These are phyloP conservation scores for Plodia interpunctella DNA, from an alignment of 1,140 invertebrate species.

Conservation along the genomic window DNA sequence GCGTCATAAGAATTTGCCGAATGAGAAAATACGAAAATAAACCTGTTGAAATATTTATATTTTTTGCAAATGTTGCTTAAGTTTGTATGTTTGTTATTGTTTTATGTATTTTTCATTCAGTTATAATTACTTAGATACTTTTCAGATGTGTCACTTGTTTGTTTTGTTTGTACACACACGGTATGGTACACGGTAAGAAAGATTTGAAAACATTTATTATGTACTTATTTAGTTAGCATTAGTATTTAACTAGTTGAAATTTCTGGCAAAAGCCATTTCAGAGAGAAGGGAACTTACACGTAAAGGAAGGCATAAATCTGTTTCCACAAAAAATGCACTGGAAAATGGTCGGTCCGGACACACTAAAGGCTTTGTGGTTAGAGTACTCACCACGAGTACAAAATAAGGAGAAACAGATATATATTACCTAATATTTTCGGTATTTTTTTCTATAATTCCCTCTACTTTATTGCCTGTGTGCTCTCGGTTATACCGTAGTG, in stretches of 20 bases:
- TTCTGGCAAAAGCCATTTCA: neutral
- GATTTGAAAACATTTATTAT: neutral
- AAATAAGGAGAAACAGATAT: slow-evolving; percentile 22
- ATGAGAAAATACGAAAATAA: neutral
- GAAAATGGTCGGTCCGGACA: neutral
- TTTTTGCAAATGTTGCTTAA: neutral
- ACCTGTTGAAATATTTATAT: neutral
- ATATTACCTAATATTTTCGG: neutral
- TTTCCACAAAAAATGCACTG: slow-evolving; percentile 32
- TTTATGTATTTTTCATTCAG: neutral
- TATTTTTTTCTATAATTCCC: no score
- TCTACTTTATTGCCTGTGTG: no score
- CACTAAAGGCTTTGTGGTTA: slow-evolving; percentile 18
- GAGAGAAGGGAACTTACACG: slow-evolving; percentile 12
- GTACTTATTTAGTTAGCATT: neutral
- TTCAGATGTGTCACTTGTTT: no score
- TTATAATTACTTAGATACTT: neutral
- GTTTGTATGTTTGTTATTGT: no score
- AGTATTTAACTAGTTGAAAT: neutral
- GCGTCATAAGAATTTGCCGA: neutral
- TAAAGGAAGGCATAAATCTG: slow-evolving; percentile 41
- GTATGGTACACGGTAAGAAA: no score
- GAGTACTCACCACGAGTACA: slow-evolving; percentile 22
- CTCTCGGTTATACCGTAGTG: no score
- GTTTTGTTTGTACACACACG: no score